Base-by-base conservation (phyloP, 2,888 invertebrate species). In the Bellardia pandia region DNA sequence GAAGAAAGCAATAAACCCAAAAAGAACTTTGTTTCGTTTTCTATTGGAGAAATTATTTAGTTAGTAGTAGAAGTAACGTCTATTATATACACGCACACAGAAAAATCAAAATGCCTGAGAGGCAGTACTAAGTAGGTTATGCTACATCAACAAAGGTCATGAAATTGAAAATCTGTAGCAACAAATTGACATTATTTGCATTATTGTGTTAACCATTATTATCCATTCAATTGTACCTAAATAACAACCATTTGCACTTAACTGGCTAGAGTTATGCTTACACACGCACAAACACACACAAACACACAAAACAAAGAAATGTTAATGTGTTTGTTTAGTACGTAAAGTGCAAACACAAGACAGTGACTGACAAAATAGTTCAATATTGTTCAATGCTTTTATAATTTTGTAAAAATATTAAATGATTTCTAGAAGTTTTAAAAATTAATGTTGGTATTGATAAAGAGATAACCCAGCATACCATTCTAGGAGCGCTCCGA, bases 181-280 rank as follows among this genome's bases (percentile, higher is more conserved):
- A 62, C n/a, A 64, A 62, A 13, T 71, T 45, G 71, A 64, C 42
- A 45, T 33, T 53, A 69, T 71, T 76, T 76, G 76, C 51, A 40
- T 33, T 62, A 69, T 69, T 69, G 30, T 76, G 58, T 42, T 82
- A 53, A 13, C 33, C 69, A 76, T 82, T 62, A 76, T 60, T 51
- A 53, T n/a, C 30, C 42, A 68, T 23, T 30, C 30, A 30, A 42
- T 23, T 45, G 68, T n/a, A 23, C 23, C 23, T 23, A 40, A 40
- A 76, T n/a, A 76, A 69, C 62, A 76, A 51, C 48, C 60, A 60
- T 69, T 69, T 76, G 42, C 68, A 69, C 51, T 62, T 76, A 75
- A 69, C 53, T 51, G 51, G 40, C 66, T 42, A 77, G 42, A 77
- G 42, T 68, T 45, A 77, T 42, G 53, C 16, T 16, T 23, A 48